phyloP scores from a whole-genome alignment of 2,888 invertebrate species.

The Callimorpha dominula region DNA sequence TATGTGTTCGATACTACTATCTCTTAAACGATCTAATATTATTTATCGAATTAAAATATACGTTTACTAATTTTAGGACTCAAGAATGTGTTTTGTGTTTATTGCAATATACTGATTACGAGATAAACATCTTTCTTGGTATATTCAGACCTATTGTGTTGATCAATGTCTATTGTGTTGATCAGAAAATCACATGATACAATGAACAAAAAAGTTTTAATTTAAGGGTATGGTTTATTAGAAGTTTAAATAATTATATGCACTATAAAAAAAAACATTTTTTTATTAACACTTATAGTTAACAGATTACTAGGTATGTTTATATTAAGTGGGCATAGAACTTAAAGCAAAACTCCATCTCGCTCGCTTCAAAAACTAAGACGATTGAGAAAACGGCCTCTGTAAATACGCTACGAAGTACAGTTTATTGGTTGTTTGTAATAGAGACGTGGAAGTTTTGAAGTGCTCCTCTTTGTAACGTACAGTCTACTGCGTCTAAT shows the following conservation, averaged over 20 bases:
- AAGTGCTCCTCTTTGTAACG: constrained; percentile 9
- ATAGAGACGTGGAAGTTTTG: constrained; percentile 10
- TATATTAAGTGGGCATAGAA: neutral
- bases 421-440: constrained; percentile 17
- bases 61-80: neutral
- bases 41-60: neutral
- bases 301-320: neutral
- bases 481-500: constrained; percentile 10
- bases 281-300: neutral
- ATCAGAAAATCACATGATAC: neutral
- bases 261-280: neutral
- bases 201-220: neutral
- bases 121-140: neutral
- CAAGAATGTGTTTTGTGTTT: neutral
- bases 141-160: neutral
- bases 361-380: constrained; percentile 1
- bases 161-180: neutral
- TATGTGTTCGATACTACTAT: neutral
- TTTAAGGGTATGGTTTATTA: too few species aligned
- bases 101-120: neutral
- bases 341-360: neutral
- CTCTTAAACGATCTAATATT: neutral
- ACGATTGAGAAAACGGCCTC: neutral
- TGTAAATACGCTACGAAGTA: constrained; percentile 3
- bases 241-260: too few species aligned